Conservation (phyloP, 2,113 vertebrate genomes). For the Entomyzon cyanotis region DNA sequence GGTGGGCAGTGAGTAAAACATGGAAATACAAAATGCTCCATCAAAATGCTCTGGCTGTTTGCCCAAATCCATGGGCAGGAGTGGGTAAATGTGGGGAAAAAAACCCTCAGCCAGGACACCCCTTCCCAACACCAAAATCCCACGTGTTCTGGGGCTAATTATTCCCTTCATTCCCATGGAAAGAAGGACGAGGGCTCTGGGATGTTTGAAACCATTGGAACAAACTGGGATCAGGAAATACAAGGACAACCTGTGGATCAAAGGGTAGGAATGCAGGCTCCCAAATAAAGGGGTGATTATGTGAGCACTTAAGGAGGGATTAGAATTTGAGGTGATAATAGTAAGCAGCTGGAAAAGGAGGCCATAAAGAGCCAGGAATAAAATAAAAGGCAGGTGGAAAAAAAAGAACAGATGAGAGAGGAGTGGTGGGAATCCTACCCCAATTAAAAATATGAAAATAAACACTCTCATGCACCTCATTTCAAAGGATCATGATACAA, state of each 20-base stretch:
- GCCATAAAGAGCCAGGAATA: neutral
- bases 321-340: neutral
- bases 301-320: constrained; percentile 28
- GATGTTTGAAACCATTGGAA: neutral
- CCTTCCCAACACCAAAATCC: neutral
- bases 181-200: neutral
- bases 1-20: neutral
- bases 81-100: neutral
- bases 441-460: neutral
- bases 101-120: neutral
- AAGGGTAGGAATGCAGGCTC: neutral
- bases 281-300: constrained; percentile 37
- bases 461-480: neutral
- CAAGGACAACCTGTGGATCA: neutral
- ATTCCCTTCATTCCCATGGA: neutral
- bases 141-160: neutral
- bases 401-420: neutral
- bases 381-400: constrained; percentile 14
- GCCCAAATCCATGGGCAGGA: neutral
- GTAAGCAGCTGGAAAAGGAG: constrained; percentile 26
- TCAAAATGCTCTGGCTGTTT: accelerated
- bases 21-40: neutral
- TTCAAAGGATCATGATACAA: neutral
- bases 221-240: neutral
- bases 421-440: neutral